These are phyloP conservation scores for Diaphora mendica DNA, from an alignment of 2,888 invertebrate genomes.

Conservation along the genomic window DNA sequence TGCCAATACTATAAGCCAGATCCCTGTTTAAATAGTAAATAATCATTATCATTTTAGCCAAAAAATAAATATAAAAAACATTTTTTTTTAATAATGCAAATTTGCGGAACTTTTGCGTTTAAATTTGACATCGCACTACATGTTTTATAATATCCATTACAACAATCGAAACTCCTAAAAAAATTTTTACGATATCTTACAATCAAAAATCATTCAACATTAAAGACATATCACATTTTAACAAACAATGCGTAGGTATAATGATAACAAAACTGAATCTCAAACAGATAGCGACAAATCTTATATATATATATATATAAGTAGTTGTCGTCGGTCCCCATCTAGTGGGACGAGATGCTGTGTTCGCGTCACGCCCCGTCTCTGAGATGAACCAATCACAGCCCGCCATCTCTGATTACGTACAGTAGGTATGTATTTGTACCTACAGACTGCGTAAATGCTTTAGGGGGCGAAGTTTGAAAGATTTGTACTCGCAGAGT, in stretches of 20 bases:
- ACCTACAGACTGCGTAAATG: slow-evolving; percentile 4
- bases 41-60: no score
- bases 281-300: slow-evolving; percentile 5
- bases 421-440: slow-evolving; percentile 15
- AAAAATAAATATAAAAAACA: no score
- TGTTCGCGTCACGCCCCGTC: slow-evolving; percentile 55
- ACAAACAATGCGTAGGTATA: background rate
- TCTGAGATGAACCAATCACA: slow-evolving; percentile 67
- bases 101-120: background rate
- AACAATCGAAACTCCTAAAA: background rate
- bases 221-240: background rate
- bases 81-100: no score
- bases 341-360: slow-evolving; percentile 63
- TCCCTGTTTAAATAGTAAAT: no score
- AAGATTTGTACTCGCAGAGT: background rate
- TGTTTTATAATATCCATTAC: background rate
- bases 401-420: slow-evolving; percentile 45
- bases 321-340: slow-evolving; percentile 10
- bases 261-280: background rate
- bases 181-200: background rate
- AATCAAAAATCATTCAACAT: background rate
- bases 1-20: no score
- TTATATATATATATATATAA: background rate
- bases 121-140: background rate
- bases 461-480: slow-evolving; percentile 2